These are phyloP conservation scores for Myzus persicae DNA, from an alignment of 1,140 invertebrate genomes.

Conservation along the genomic window DNA sequence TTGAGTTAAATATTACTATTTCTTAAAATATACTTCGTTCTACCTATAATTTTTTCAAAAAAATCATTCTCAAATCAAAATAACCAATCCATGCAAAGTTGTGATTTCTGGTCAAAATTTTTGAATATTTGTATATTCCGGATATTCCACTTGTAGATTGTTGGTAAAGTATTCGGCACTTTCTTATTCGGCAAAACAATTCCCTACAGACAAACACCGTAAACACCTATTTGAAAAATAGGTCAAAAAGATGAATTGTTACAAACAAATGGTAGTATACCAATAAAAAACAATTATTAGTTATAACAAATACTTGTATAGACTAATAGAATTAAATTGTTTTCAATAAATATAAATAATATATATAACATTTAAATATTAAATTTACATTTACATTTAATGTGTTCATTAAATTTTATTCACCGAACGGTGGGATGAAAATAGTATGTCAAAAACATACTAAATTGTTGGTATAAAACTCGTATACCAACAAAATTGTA, in stretches of 20 bases:
- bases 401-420: no score
- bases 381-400: no score
- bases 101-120: background rate
- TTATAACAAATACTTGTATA: background rate
- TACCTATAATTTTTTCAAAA: background rate
- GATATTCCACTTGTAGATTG: no score
- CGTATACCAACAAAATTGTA: background rate
- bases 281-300: background rate
- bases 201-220: background rate
- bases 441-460: background rate
- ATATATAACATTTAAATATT: background rate
- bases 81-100: no score
- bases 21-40: background rate
- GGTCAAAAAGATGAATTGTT: background rate
- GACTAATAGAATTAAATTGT: background rate
- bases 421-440: background rate
- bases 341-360: background rate
- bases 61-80: no score
- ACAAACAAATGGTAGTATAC: background rate
- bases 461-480: background rate
- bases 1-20: background rate
- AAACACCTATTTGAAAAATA: background rate
- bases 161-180: background rate
- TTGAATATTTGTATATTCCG: background rate
- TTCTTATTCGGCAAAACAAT: background rate